Conservation (phyloP, 2,888 invertebrate genomes). For the Parapristionchus giblindavisi region DNA sequence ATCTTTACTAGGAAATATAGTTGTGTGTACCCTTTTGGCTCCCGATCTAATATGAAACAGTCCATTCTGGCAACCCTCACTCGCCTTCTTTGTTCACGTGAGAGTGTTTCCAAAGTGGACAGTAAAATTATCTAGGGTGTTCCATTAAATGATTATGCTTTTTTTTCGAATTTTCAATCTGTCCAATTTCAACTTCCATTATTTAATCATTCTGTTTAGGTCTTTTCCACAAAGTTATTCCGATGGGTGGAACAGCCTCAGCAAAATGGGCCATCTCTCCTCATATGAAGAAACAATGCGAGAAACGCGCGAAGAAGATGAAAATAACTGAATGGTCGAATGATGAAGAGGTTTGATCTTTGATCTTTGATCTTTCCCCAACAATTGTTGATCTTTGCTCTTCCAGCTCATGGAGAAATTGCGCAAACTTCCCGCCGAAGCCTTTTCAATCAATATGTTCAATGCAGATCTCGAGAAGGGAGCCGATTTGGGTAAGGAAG, state of each 20-base stretch:
- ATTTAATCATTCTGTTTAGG: slow-evolving; percentile 39
- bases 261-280: slow-evolving; percentile 34
- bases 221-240: slow-evolving; percentile 55
- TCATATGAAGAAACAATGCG: slow-evolving; percentile 19
- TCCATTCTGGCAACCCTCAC: too few relatives aligned
- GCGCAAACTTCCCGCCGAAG: slow-evolving; percentile 44
- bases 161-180: too few relatives aligned
- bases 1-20: too few relatives aligned
- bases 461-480: slow-evolving; percentile 34
- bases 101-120: too few relatives aligned
- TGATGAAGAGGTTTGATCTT: slow-evolving; percentile 4
- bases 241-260: slow-evolving; percentile 52
- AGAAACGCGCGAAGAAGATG: slow-evolving; percentile 26
- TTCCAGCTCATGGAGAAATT: slow-evolving; percentile 45
- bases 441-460: slow-evolving; percentile 40
- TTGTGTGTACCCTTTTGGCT: slow-evolving; percentile 11
- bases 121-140: too few relatives aligned
- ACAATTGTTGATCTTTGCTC: background rate
- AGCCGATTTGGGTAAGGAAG: slow-evolving; percentile 6
- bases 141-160: too few relatives aligned
- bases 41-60: too few relatives aligned
- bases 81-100: too few relatives aligned
- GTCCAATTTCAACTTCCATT: too few relatives aligned
- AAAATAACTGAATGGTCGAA: slow-evolving; percentile 10
- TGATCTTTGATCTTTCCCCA: slow-evolving; percentile 14